Percentiles rank a stretch among this genome's conserved stretches.
Evolutionary conservation across 2,888 invertebrate species (phyloP).

Genomic region (Drosophila longiperda): DNA sequence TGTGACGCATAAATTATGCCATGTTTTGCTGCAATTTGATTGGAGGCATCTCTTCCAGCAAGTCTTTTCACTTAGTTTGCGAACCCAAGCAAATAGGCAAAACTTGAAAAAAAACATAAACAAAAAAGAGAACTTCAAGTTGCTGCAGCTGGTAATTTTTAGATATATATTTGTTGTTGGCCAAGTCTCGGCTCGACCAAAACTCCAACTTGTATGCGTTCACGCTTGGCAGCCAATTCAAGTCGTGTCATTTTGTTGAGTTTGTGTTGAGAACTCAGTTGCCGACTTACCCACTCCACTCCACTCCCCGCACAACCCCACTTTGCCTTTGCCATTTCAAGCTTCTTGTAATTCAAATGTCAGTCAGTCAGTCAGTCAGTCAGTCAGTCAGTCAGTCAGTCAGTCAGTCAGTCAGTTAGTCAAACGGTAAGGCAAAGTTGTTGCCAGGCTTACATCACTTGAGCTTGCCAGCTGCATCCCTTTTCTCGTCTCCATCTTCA

Average conservation of each 20-base stretch:
- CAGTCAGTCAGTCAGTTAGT: constrained; percentile 47
- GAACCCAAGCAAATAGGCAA: constrained; percentile 46
- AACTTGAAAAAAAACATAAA: constrained; percentile 11
- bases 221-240: constrained; percentile 79
- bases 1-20: constrained; percentile 72
- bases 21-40: constrained; percentile 66
- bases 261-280: constrained; percentile 72
- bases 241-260: constrained; percentile 78
- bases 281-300: constrained; percentile 31
- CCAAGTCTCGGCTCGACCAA: constrained; percentile 54
- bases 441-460: constrained; percentile 60
- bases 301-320: background rate
- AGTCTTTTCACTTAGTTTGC: constrained; percentile 34
- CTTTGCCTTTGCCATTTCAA: constrained; percentile 17
- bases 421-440: constrained; percentile 65
- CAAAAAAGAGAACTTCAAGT: constrained; percentile 39
- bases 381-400: constrained; percentile 58
- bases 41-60: constrained; percentile 46
- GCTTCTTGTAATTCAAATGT: constrained; percentile 74
- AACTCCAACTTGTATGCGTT: constrained; percentile 74
- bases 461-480: constrained; percentile 40
- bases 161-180: constrained; percentile 41
- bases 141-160: constrained; percentile 35
- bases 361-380: constrained; percentile 56
- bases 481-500: background rate